A percentile compares a stretch with the other conserved stretches of the same genome.
These are phyloP conservation scores for Synergus itoensis DNA, from an alignment of 2,888 invertebrate species.

Conservation along the genomic window DNA sequence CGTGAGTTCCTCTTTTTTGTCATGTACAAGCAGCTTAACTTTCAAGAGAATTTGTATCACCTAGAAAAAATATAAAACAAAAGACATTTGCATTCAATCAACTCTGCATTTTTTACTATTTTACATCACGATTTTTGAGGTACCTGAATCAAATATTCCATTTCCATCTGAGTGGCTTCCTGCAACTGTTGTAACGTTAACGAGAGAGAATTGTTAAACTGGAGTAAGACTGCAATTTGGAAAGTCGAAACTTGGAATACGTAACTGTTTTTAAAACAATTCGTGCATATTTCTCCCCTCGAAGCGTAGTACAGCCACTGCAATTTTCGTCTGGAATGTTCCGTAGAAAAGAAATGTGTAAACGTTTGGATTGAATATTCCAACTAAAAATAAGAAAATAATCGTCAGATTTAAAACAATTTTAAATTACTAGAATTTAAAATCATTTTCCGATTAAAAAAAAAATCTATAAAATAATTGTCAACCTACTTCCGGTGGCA, in stretches of 20 bases:
- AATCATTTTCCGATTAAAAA: background rate
- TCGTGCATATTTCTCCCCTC: slow-evolving; percentile 97
- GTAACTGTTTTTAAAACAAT: slow-evolving; percentile 94
- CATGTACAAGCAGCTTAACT: slow-evolving; percentile 91
- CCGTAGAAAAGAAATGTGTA: slow-evolving; percentile 96
- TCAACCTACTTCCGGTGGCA: slow-evolving; percentile 91
- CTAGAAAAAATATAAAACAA: slow-evolving; percentile 78
- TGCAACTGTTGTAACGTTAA: slow-evolving; percentile 94
- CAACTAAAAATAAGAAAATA: slow-evolving; percentile 81
- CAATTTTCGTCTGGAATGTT: slow-evolving; percentile 97
- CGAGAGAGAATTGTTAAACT: slow-evolving; percentile 93
- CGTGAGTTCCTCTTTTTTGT: slow-evolving; percentile 87
- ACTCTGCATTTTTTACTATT: background rate
- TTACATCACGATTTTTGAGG: background rate
- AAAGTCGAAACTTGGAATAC: slow-evolving; percentile 96
- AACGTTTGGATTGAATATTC: slow-evolving; percentile 97
- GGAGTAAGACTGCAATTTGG: slow-evolving; percentile 99
- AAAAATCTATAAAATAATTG: slow-evolving; percentile 37
- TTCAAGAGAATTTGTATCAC: slow-evolving; percentile 96
- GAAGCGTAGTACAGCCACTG: slow-evolving; percentile 99
- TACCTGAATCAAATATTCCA: slow-evolving; percentile 87
- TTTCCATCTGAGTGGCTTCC: slow-evolving; percentile 92
- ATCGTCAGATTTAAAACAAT: slow-evolving; percentile 44
- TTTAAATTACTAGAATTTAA: slow-evolving; percentile 36
- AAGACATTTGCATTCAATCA: slow-evolving; percentile 14